phyloP scores from a whole-genome alignment of 2,113 vertebrate genomes.

The Megaceryle torquata region DNA sequence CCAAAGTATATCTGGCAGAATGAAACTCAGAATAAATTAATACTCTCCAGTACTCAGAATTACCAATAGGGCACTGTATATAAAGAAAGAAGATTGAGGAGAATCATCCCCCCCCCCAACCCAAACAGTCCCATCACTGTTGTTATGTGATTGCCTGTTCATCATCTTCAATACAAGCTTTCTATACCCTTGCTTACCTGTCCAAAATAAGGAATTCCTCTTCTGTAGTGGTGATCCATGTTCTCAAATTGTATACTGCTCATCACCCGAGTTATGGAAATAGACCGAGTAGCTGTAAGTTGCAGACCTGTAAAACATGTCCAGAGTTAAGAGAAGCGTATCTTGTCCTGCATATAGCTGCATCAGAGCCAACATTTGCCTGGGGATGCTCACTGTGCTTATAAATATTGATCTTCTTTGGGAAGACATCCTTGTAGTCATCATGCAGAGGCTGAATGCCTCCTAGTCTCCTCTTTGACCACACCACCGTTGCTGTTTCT shows the following conservation, averaged over 20 bases:
- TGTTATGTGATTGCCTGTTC: not conserved
- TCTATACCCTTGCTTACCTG: slow-evolving; percentile 26
- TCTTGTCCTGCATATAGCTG: not conserved
- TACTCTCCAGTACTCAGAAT: not conserved
- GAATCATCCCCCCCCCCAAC: accelerated
- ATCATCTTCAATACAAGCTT: not conserved
- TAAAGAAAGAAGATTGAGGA: not conserved
- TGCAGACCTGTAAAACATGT: slow-evolving; percentile 47
- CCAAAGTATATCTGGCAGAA: not conserved
- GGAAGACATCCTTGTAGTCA: not conserved
- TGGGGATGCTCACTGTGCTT: not conserved
- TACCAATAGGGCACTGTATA: not conserved
- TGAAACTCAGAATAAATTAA: not conserved
- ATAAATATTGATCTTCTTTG: not conserved
- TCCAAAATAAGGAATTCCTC: slow-evolving; percentile 66
- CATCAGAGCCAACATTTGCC: not conserved
- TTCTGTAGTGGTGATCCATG: slow-evolving; percentile 46
- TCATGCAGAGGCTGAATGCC: not conserved
- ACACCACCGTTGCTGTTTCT: not conserved
- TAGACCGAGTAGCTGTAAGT: not conserved
- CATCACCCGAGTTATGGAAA: slow-evolving; percentile 42
- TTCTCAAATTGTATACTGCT: slow-evolving; percentile 53
- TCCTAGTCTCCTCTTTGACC: not conserved
- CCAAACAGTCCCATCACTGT: not conserved
- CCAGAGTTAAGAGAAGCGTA: not conserved